phyloP scores from a whole-genome alignment of 1,140 invertebrate species.

The Popillia japonica region DNA sequence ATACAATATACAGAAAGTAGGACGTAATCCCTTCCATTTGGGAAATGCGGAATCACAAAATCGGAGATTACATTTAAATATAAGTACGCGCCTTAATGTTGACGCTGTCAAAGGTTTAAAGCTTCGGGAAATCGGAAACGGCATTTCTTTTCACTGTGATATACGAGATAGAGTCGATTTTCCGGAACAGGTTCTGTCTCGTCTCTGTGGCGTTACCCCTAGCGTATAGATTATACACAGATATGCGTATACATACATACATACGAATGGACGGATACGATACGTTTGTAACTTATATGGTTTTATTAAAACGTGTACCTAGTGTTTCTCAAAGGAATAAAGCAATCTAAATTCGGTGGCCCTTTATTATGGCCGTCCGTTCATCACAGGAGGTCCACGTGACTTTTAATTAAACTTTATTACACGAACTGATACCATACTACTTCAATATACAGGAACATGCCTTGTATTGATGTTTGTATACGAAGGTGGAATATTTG shows the following conservation, averaged over 20 bases:
- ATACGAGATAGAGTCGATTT: conserved; percentile 14
- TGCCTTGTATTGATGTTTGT: no score
- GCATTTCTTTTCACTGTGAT: conserved; percentile 24
- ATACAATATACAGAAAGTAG: not conserved
- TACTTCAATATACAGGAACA: no score
- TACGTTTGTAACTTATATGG: conserved; percentile 26
- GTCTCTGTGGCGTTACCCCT: not conserved
- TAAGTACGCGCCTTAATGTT: not conserved
- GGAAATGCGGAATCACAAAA: not conserved
- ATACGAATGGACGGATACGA: conserved; percentile 11
- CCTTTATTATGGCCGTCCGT: conserved; percentile 16
- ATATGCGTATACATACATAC: no score
- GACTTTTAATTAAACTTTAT: conserved; percentile 30
- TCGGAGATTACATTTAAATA: not conserved
- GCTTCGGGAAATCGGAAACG: not conserved
- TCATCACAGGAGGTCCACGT: not conserved
- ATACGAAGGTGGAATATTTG: no score
- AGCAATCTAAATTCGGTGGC: conserved; percentile 39
- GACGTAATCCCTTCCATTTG: not conserved
- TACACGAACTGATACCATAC: no score
- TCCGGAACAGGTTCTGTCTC: not conserved
- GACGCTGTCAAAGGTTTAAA: not conserved
- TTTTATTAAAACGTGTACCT: conserved; percentile 39
- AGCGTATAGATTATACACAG: conserved; percentile 6
- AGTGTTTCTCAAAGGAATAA: conserved; percentile 39